Percentiles rank a stretch among this genome's conserved stretches.
Conservation (phyloP, 2,113 vertebrate genomes). For the Leiothrix lutea region DNA sequence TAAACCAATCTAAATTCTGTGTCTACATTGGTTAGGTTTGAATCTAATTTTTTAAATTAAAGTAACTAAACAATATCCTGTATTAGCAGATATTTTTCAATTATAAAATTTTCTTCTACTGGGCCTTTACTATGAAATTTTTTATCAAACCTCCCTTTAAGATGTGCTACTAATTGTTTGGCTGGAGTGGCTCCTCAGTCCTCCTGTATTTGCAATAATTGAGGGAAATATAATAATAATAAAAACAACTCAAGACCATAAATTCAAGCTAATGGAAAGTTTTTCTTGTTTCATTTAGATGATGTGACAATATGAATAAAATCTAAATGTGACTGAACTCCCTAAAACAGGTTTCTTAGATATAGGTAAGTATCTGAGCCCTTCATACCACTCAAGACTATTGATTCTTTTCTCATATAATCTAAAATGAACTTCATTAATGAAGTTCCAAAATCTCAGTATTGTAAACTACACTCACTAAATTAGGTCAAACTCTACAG, state of each 20-base stretch:
- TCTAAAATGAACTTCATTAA: too few species aligned
- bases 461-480: background rate
- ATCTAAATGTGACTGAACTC: background rate
- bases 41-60: background rate
- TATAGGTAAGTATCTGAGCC: background rate
- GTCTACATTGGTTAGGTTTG: background rate
- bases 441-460: background rate
- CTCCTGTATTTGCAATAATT: background rate
- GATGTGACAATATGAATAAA: background rate
- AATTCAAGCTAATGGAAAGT: background rate
- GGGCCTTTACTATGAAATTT: background rate
- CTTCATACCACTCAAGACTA: background rate
- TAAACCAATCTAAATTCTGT: background rate
- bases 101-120: background rate
- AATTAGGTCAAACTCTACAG: background rate
- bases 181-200: background rate
- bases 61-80: background rate
- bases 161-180: background rate
- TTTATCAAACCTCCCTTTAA: background rate
- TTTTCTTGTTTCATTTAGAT: background rate
- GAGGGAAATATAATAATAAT: background rate
- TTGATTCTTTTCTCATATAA: background rate
- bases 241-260: background rate
- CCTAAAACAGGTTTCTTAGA: background rate
- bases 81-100: background rate